A percentile compares a stretch with the other conserved stretches of the same genome.
Conservation (phyloP, 2,113 vertebrate species). For the Penelope pileata region DNA sequence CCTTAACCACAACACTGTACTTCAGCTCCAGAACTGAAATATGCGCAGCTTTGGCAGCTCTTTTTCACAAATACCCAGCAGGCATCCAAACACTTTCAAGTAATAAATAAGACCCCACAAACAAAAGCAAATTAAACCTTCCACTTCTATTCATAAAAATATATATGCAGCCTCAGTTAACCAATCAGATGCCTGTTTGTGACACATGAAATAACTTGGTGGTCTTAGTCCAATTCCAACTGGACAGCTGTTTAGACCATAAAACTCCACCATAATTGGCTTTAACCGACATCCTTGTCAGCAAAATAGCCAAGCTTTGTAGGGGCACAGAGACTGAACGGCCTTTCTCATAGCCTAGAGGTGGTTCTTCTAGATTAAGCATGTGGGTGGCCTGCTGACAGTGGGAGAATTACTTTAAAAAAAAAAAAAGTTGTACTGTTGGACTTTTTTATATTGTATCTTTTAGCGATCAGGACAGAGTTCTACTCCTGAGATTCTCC, state of each 20-base stretch:
- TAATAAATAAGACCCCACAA: conserved; percentile 67
- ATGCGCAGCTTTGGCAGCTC: neutral
- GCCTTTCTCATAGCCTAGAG: conserved; percentile 58
- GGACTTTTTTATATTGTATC: neutral
- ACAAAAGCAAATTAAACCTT: conserved; percentile 65
- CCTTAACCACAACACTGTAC: neutral
- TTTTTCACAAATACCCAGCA: conserved; percentile 42
- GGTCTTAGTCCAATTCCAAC: conserved; percentile 44
- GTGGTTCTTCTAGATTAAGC: conserved; percentile 26
- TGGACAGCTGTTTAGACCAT: conserved; percentile 56
- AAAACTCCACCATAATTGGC: conserved; percentile 42
- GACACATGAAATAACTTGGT: conserved; percentile 54
- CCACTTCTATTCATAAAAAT: conserved; percentile 62
- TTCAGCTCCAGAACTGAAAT: conserved; percentile 7
- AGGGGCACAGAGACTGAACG: conserved; percentile 13
- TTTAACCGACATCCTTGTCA: conserved; percentile 23
- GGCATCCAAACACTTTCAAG: conserved; percentile 56
- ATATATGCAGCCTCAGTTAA: neutral
- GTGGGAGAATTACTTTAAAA: neutral
- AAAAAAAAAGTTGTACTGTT: neutral
- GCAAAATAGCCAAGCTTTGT: conserved; percentile 38
- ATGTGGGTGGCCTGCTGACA: conserved; percentile 63
- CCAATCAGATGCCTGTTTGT: conserved; percentile 1
- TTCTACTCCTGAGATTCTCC: neutral
- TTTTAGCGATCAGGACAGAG: neutral